Base-by-base conservation (phyloP, 1,140 invertebrate species). In the Melanaphis sacchari region DNA sequence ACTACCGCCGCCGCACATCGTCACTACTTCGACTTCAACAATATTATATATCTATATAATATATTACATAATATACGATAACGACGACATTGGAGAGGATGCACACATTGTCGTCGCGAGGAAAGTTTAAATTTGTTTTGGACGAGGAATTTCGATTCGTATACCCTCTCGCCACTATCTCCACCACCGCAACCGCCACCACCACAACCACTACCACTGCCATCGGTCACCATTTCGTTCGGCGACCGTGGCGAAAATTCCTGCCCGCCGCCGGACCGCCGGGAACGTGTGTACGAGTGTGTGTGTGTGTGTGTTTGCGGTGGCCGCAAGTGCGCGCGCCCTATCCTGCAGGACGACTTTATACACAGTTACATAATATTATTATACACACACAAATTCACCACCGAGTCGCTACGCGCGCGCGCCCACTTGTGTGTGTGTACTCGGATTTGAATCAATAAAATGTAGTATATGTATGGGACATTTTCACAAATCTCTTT, bases 81-180 rank as follows among this genome's bases (percentile, higher is more conserved):
- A 66, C 59, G 59, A 66, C 59, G 59, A 66, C 59, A 66, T n/a
- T 15, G 26, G 59, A 36, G 38, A 43, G 41, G 41, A 46, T 26
- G 41, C 41, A 21, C 40, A 41, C 18, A 41, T 59, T 90, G 52
- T 41, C 52, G 38, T 91, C 26, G 90, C 41, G 66, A 49, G 26
- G 26, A 76, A 81, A 82, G 66, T 91, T 91, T 91, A 91, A 91
- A 91, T 91, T 91, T 49, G 90, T 91, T 91, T 81, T n/a, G 66
- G 90, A n/a, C 59, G 59, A 91, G 59, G 90, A 91, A 91, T 91
- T 91, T 91, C 54, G 46, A 76, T 91, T 91, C 38, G 31, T 76
- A 82, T 49, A n/a, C 54, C 40, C 54, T 38, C 7, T 5, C 40
- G 4, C 31, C 84, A 0, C 49, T n/a, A n/a, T n/a, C 46, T 18